Conservation (phyloP, 2,797 vertebrate species). For the Hydrocynus forskahlii region DNA sequence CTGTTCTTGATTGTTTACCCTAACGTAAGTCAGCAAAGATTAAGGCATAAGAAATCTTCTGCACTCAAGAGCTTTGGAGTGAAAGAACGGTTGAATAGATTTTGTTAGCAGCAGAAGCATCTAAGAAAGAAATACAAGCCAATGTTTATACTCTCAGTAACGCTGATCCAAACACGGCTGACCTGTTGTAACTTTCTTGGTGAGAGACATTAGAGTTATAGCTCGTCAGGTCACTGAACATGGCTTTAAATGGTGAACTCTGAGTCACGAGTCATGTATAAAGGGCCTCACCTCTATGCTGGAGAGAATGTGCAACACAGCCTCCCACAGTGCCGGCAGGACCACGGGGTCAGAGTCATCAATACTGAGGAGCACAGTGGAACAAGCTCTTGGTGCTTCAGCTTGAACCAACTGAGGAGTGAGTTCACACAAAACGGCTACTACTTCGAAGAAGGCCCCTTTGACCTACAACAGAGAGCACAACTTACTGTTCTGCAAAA, state of each 20-base stretch:
- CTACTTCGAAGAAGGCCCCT: slow-evolving; percentile 91
- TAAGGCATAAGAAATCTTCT: not conserved
- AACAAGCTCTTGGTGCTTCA: slow-evolving; percentile 87
- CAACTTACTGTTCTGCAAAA: not conserved
- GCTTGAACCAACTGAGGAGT: slow-evolving; percentile 81
- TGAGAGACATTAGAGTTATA: not conserved
- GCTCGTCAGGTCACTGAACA: not conserved
- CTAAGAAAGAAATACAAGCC: not conserved
- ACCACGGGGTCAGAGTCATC: slow-evolving; percentile 92
- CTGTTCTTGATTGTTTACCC: no score
- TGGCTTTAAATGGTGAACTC: not conserved
- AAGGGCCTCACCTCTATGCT: slow-evolving; percentile 81
- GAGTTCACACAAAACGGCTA: slow-evolving; percentile 86
- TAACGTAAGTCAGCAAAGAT: not conserved
- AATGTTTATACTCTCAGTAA: not conserved
- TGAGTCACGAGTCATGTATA: not conserved
- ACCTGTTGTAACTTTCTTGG: not conserved
- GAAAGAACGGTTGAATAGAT: not conserved
- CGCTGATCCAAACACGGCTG: not conserved
- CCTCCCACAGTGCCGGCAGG: slow-evolving; percentile 92
- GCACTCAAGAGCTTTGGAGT: not conserved
- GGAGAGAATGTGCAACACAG: slow-evolving; percentile 85
- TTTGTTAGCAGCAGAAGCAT: not conserved
- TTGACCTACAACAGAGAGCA: slow-evolving; percentile 78
- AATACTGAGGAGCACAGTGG: slow-evolving; percentile 88